phyloP scores from a whole-genome alignment of 2,888 invertebrate genomes.

The Ectemnius lituratus region DNA sequence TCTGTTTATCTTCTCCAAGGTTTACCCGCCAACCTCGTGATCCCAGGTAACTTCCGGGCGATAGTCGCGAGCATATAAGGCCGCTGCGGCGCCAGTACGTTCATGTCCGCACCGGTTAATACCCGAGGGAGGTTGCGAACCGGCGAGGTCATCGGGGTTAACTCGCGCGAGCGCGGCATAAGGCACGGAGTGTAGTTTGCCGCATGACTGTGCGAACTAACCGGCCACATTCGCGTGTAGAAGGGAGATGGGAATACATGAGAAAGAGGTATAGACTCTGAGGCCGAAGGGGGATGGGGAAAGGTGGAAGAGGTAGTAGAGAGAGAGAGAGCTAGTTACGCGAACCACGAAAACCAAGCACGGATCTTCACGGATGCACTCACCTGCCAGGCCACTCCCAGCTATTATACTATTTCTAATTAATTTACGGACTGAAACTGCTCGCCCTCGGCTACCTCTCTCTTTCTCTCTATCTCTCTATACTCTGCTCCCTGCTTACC shows the following conservation, averaged over 20 bases:
- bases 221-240: constrained; percentile 23
- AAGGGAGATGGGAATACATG: too few relatives aligned
- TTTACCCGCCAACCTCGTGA: constrained; percentile 24
- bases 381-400: constrained; percentile 58
- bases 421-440: constrained; percentile 68
- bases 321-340: neutral
- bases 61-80: constrained; percentile 33
- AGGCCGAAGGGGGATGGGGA: too few relatives aligned
- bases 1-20: constrained; percentile 29
- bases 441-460: constrained; percentile 23
- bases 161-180: constrained; percentile 53
- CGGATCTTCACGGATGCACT: constrained; percentile 43
- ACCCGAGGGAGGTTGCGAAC: constrained; percentile 62
- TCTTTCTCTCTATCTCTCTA: constrained; percentile 1
- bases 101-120: constrained; percentile 59
- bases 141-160: constrained; percentile 55
- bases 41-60: constrained; percentile 28
- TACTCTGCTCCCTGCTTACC: constrained; percentile 3
- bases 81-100: constrained; percentile 50
- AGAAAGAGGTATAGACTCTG: too few relatives aligned
- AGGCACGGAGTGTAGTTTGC: constrained; percentile 55
- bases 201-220: constrained; percentile 52
- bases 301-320: too few relatives aligned
- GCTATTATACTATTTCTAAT: constrained; percentile 69
- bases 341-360: constrained; percentile 53